A percentile compares a stretch with the other conserved stretches of the same genome.
These are phyloP conservation scores for Acrossocheilus wenchowensis DNA, from an alignment of 2,797 vertebrate genomes.

Conservation along the genomic window DNA sequence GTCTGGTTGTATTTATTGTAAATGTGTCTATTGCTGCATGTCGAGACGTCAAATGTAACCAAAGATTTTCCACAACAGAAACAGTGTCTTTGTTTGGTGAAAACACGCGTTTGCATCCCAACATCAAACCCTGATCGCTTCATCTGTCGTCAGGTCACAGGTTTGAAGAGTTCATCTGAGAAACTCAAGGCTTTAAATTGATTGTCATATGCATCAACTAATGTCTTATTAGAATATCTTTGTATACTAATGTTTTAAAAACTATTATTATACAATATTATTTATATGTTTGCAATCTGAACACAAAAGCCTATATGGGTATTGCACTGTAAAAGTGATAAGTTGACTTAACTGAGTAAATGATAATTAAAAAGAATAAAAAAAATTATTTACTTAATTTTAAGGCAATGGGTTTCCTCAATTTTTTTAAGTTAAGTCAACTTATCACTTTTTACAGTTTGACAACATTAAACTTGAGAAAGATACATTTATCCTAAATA, in stretches of 20 bases:
- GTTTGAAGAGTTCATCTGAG: background rate
- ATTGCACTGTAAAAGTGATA: too few relatives aligned
- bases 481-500: background rate
- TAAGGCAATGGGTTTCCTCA: too few relatives aligned
- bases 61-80: slow-evolving; percentile 23
- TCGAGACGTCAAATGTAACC: background rate
- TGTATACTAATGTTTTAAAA: background rate
- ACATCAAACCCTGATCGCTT: background rate
- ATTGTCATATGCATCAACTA: background rate
- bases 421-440: too few relatives aligned
- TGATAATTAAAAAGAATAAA: too few relatives aligned
- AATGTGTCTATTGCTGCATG: slow-evolving; percentile 7
- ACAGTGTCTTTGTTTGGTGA: background rate
- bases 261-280: background rate
- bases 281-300: background rate
- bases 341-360: too few relatives aligned
- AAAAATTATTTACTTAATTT: too few relatives aligned
- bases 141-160: background rate
- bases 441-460: too few relatives aligned
- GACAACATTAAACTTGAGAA: background rate
- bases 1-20: background rate
- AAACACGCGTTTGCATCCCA: background rate
- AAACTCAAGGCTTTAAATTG: background rate
- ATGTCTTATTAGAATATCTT: too few relatives aligned
- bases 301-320: too few relatives aligned